Base-by-base conservation (phyloP, 2,888 invertebrate species). In the Empis livida region DNA sequence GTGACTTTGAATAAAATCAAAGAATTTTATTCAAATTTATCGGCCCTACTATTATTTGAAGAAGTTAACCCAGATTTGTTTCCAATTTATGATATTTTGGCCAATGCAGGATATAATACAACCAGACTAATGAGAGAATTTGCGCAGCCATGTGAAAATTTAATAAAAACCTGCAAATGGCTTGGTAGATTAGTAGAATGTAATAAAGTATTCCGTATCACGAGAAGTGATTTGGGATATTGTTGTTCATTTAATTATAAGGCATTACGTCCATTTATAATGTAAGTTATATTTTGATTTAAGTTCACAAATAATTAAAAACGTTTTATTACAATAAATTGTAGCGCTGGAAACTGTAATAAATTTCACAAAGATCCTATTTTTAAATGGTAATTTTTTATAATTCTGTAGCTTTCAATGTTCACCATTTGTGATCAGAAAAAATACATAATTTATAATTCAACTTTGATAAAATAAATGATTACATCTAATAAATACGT, bases 181-280 rank as follows among this genome's bases (percentile, higher is more conserved):
- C 46, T 59, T 3, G 62, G 51, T n/a, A 54, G 48, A 31, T 15
- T 51, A 15, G 55, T 58, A 47, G 55, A 61, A 17, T 65, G 65
- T 47, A 48, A 47, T 8, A 55, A 57, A 37, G 54, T 64, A 10
- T 65, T 65, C 51, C 59, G 59, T 32, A 50, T 57, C 0, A 56
- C 59, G 2, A 61, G 61, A 45, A 56, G 60, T 15, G 55, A 49
- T n/a, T 58, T 61, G 17, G 65, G 64, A 15, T 63, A 57, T 45
- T 64, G 64, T 40, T 64, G 64, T 43, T 54, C 61, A 10, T 65
- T 64, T 42, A 65, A 64, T 53, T 62, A 61, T 43, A 63, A 62
- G 32, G 60, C 54, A 2, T 10, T 50, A 15, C 42, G 17, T 6
- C 2, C 39, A 16, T 31, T 32, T 2, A 32, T 39, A 16, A 20